Evolutionary conservation across 2,797 vertebrate species (phyloP).

Genomic region (Alosa sapidissima): DNA sequence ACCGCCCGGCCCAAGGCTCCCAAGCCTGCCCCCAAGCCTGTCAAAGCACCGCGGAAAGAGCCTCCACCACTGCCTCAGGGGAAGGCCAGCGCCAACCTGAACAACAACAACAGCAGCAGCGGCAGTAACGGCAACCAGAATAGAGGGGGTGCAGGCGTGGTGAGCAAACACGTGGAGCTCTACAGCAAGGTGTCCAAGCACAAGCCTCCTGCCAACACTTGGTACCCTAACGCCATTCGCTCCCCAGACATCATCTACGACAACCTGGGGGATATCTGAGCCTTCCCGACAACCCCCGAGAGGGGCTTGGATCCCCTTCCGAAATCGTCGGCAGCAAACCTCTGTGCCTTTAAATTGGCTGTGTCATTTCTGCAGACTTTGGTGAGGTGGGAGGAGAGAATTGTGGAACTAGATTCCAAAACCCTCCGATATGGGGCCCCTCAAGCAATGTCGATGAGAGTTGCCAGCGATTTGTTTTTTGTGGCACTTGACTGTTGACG

Average conservation of each 20-base stretch:
- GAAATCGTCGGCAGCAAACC: background rate
- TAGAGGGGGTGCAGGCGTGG: slow-evolving; percentile 45
- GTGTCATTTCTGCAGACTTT: background rate
- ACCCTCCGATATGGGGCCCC: background rate
- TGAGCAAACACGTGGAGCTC: slow-evolving; percentile 69
- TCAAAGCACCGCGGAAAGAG: slow-evolving; percentile 61
- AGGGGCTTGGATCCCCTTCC: background rate
- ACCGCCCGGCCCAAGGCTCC: slow-evolving; percentile 65
- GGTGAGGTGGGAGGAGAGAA: background rate
- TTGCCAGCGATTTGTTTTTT: background rate
- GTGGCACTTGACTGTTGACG: background rate
- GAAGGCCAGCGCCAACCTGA: slow-evolving; percentile 67
- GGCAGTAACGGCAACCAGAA: slow-evolving; percentile 56
- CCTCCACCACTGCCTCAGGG: slow-evolving; percentile 52
- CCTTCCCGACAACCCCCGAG: background rate
- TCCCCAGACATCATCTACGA: slow-evolving; percentile 78
- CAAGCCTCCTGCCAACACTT: slow-evolving; percentile 52
- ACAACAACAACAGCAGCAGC: slow-evolving; percentile 75
- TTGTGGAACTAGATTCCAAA: background rate
- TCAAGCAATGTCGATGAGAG: background rate
- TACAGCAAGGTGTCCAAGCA: slow-evolving; percentile 83
- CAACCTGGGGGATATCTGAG: slow-evolving; percentile 73
- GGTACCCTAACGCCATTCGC: slow-evolving; percentile 57
- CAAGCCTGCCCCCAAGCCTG: slow-evolving; percentile 88
- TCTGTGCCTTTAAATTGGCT: background rate